Base-by-base conservation (phyloP, 2,113 vertebrate genomes). In the Herpailurus yagouaroundi region DNA sequence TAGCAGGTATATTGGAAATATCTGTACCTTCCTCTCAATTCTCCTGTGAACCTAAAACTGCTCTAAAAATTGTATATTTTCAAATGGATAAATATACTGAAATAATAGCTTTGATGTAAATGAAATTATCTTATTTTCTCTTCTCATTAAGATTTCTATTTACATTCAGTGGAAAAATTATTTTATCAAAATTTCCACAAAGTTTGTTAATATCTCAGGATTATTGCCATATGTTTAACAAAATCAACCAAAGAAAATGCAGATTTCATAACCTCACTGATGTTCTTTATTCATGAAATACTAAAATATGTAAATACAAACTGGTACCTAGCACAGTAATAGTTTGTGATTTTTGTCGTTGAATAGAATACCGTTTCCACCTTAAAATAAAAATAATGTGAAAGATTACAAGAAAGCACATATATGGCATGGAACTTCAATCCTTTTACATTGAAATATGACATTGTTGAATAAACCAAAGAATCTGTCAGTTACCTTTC, bases 401-500 rank as follows among this genome's bases (percentile, higher is more conserved):
- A 91, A 91, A 38, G 41, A 85, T 55, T 41, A 36, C 21, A 41
- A 68, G 36, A 48, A 95, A 86, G 9, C 19, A 45, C 18, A 38
- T 88, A 85, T 48, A 45, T 55, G 21, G 94, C 96, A 79, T 76
- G 16, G 27, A 9, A 45, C n/a, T 96, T 97, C 38, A 93, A 4
- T 82, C 96, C 25, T 7, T 96, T 97, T 91, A 50, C 4, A 50
- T 1, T 87, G 71, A 93, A 81, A 95, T 85, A 60, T 94, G 77
- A 77, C 82, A 69, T 84, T 83, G 95, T 84, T 91, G 86, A 71
- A 31, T 68, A 89, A 71, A 81, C 12, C 27, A 92, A 98, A 66
- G n/a, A 96, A 64, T 80, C 21, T 92, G 16, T 84, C 69, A 97
- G 87, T 98, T 96, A 57, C 2, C 19, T 84, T 64, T 79, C 41